Percentiles rank a stretch among this genome's conserved stretches.
Evolutionary conservation across 2,888 invertebrate species (phyloP).

Genomic region (Monoplex corrugatus): DNA sequence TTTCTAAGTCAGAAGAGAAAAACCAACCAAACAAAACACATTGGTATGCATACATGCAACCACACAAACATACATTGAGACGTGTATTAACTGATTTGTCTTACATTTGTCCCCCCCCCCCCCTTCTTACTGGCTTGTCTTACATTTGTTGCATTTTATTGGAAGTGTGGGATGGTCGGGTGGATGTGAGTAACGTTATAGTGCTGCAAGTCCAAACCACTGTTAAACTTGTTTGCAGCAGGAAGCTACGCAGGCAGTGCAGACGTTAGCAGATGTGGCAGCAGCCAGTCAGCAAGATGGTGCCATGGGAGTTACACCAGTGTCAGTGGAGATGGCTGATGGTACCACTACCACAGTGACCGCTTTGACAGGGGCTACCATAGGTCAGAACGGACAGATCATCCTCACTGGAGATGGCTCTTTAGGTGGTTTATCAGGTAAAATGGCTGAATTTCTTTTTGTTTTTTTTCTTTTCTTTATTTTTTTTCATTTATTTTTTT

Average conservation of each 20-base stretch:
- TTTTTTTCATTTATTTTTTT: neutral
- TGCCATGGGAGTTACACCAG: conserved; percentile 76
- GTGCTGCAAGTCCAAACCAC: too few species aligned
- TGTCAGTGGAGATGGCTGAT: conserved; percentile 91
- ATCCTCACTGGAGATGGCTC: conserved; percentile 92
- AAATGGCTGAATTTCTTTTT: neutral
- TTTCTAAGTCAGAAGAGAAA: too few species aligned
- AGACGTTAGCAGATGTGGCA: conserved; percentile 85
- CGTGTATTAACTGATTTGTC: too few species aligned
- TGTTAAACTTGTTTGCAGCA: conserved; percentile 62
- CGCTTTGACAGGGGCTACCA: conserved; percentile 93
- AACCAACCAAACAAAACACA: too few species aligned
- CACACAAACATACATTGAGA: too few species aligned
- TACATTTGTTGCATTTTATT: too few species aligned
- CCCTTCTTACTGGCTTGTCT: too few species aligned
- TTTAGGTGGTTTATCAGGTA: conserved; percentile 65
- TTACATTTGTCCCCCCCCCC: too few species aligned
- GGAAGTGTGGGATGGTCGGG: too few species aligned
- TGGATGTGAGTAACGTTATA: too few species aligned
- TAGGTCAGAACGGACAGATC: conserved; percentile 94
- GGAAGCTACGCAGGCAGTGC: conserved; percentile 79
- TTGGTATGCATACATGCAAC: too few species aligned
- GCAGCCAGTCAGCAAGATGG: conserved; percentile 74
- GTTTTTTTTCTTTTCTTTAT: neutral
- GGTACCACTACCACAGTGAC: conserved; percentile 74